Conservation (phyloP, 2,888 invertebrate species). For the Nematopogon swammerdamellus region DNA sequence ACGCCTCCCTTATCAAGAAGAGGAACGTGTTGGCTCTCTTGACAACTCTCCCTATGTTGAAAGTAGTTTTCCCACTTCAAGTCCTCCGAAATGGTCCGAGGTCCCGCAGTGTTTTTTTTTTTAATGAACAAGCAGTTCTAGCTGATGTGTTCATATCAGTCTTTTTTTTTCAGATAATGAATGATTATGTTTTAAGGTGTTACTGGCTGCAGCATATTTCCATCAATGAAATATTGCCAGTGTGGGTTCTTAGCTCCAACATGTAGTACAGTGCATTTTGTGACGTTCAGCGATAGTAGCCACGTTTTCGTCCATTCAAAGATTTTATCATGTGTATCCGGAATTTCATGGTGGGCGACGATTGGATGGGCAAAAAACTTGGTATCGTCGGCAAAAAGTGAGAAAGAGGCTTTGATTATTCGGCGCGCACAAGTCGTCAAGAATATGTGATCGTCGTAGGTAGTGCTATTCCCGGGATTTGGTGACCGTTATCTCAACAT, state of each 20-base stretch:
- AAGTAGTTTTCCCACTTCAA: slow-evolving; percentile 5
- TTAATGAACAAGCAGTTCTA: too few species aligned
- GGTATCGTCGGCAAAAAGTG: slow-evolving; percentile 5
- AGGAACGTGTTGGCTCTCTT: slow-evolving; percentile 5
- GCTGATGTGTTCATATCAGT: too few species aligned
- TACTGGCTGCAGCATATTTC: slow-evolving; percentile 2
- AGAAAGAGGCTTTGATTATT: background rate
- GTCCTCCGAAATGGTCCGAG: slow-evolving; percentile 3
- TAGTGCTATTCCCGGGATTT: too few species aligned
- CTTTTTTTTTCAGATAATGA: too few species aligned
- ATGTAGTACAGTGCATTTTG: slow-evolving; percentile 4
- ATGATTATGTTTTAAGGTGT: too few species aligned
- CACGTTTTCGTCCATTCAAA: slow-evolving; percentile 4
- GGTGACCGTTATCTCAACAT: too few species aligned
- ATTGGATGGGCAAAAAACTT: slow-evolving; percentile 5
- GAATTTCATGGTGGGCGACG: slow-evolving; percentile 1
- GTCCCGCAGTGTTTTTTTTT: slow-evolving; percentile 3
- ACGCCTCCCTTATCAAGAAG: slow-evolving; percentile 2
- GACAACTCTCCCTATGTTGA: slow-evolving; percentile 2
- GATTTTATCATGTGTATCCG: slow-evolving; percentile 4
- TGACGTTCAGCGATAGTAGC: slow-evolving; percentile 2
- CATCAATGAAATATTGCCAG: background rate
- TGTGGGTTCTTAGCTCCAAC: slow-evolving; percentile 3
- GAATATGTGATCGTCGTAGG: background rate
- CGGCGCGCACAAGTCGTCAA: too few species aligned